Evolutionary conservation across 2,888 invertebrate species (phyloP), one percentile per base, ranked within the genome.

Genomic region (Ormyrus labotus): DNA sequence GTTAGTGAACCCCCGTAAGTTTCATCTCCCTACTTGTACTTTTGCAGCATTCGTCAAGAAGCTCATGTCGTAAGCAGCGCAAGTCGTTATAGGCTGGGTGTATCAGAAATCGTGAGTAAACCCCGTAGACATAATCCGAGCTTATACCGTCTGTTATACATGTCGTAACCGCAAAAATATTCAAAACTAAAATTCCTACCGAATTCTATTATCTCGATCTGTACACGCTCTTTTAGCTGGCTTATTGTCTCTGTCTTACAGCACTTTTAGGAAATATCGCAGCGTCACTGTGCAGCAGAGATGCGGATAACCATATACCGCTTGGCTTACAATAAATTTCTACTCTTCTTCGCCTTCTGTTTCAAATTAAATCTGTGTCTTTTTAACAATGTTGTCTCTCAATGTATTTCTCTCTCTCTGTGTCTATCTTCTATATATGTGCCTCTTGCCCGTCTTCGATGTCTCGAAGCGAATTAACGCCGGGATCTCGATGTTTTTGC

Each of bases 41-140:
- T 92, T 94, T 94, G 88, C 94, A 95, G 95, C 95, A 92, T 95
- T 95, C 94, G 94, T 95, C 93, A 95, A 94, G 94, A 95, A 95
- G 93, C 92, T 95, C 92, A 94, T 95, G 94, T 93, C 93, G 92
- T 94, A 92, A 87, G 91, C 83, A 34, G 34, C 34, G 34, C 74
- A 76, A n/a, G 73, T 67, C 34, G 83, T 83, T 81, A 83, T 51
- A 83, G 82, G 82, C 82, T 84, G 85, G 80, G 85, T 48, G 86
- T 78, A 80, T 85, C 82, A 80, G 85, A 84, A 84, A 87, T 86
- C 87, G 89, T 90, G 85, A 90, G 90, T 90, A 88, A 82, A 84
- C 82, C 88, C 88, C 84, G 85, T 87, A 85, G 84, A 79, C 74
- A 69, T 71, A 34, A 34, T 19, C 71, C 81, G 74, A 60, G 64